Evolutionary conservation across 2,797 vertebrate genomes (phyloP).

Genomic region (Premnoplex brunnescens): DNA sequence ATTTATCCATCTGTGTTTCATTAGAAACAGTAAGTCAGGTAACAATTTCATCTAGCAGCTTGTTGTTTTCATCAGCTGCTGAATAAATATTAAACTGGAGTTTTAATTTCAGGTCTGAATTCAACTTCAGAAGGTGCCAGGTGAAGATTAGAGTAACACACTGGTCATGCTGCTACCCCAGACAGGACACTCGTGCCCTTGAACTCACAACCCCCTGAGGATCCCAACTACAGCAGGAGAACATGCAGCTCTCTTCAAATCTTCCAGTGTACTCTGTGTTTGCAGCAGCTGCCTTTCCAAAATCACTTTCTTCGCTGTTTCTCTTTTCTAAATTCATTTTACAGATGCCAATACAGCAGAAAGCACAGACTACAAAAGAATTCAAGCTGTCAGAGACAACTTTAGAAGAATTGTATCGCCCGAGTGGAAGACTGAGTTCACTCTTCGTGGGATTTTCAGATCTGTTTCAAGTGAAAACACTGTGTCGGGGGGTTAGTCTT

Average conservation of each 20-base stretch:
- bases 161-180: not conserved
- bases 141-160: not conserved
- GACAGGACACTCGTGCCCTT: not conserved
- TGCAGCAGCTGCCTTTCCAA: constrained; percentile 12
- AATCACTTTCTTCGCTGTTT: not conserved
- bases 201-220: not conserved
- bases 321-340: constrained; percentile 14
- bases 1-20: not conserved
- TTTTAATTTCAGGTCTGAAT: not conserved
- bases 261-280: not conserved
- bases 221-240: not conserved
- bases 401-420: constrained; percentile 18
- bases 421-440: not conserved
- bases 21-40: not conserved
- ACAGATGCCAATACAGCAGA: constrained; percentile 49
- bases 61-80: not conserved
- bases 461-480: constrained; percentile 47
- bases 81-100: not conserved
- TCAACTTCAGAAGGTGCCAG: not conserved
- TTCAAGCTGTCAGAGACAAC: constrained; percentile 5
- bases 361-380: constrained; percentile 34
- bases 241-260: not conserved
- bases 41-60: not conserved
- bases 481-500: not conserved
- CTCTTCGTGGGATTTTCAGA: constrained; percentile 41